Evolutionary conservation across 2,888 invertebrate species (phyloP), one percentile per base, ranked within the genome.

Genomic region (Harpalus rubripes): DNA sequence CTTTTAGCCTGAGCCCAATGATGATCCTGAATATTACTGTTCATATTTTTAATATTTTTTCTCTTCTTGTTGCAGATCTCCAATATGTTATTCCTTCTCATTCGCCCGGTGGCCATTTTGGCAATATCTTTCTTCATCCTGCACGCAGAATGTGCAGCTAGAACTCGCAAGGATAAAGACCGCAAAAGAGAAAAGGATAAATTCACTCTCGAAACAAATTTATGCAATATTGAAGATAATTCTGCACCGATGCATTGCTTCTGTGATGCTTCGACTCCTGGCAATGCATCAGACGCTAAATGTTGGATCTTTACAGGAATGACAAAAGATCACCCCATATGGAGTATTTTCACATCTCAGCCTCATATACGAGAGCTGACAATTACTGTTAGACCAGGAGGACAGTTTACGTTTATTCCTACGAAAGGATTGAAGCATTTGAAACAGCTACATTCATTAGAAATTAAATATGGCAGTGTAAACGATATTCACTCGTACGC

Each of bases 301-400:
- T 97, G 97, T 90, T 94, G 95, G 94, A 94, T 96, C 68, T 95
- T 96, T 91, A 94, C 94, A 87, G 94, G 94, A 63, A 93, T 95
- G 88, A 93, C 94, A 7, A 93, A 93, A 85, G 95, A 95, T 87
- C 95, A 96, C 89, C 93, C 94, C 86, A 93, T 95, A 88, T 96
- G 96, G 96, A 93, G 93, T 87, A 93, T 95, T 88, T 96, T 96
- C 90, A 92, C 93, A 22, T 95, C 95, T 44, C 96, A 96, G 90
- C 94, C 94, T 74, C 93, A 94, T 88, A 90, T 96, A 87, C 93
- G 94, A 88, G 94, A 94, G 90, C 92, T 96, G 88, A 94, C 94
- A 88, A 94, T 96, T 89, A 94, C 95, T 88, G 94, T 96, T 68
- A 93, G 95, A 87, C 94, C 94, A 81, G 94, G 94, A 89, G 95